Evolutionary conservation across 2,113 vertebrate genomes (phyloP).

Genomic region (Zosterops hypoxanthus): DNA sequence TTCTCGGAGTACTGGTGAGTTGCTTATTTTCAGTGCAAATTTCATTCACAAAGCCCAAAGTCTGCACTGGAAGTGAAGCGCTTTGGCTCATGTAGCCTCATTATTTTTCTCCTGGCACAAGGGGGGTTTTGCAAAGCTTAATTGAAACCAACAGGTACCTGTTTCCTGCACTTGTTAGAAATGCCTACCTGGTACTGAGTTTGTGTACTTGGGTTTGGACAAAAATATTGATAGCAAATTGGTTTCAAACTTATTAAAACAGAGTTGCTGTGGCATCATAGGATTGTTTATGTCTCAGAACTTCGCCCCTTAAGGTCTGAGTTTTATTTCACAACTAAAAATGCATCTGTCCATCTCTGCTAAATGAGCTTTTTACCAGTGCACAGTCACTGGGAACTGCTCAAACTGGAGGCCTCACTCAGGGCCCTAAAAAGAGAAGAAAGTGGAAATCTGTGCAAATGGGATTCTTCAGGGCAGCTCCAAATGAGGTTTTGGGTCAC

Average conservation of each 20-base stretch:
- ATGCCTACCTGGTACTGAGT: neutral
- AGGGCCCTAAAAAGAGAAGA: neutral
- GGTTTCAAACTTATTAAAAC: neutral
- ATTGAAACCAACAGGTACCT: constrained; percentile 43
- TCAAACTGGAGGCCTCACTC: neutral
- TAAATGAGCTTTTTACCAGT: neutral
- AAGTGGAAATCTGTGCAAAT: neutral
- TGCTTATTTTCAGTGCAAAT: constrained; percentile 3
- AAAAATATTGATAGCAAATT: neutral
- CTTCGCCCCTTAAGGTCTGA: neutral
- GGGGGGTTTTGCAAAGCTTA: neutral
- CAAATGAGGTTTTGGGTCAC: neutral
- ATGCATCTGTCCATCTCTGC: neutral
- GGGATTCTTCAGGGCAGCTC: neutral
- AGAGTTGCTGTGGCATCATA: neutral
- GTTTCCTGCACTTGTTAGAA: constrained; percentile 3
- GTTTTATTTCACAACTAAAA: constrained; percentile 9
- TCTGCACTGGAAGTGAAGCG: neutral
- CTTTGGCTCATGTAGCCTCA: neutral
- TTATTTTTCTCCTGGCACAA: constrained; percentile 35
- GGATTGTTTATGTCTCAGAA: neutral
- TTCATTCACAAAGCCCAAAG: neutral
- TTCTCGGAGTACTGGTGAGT: neutral
- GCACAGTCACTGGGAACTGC: neutral
- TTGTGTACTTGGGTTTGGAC: neutral